A percentile compares a stretch with the other conserved stretches of the same genome.
Evolutionary conservation across 2,113 vertebrate species (phyloP).

Genomic region (Pelecanoides urinatrix): DNA sequence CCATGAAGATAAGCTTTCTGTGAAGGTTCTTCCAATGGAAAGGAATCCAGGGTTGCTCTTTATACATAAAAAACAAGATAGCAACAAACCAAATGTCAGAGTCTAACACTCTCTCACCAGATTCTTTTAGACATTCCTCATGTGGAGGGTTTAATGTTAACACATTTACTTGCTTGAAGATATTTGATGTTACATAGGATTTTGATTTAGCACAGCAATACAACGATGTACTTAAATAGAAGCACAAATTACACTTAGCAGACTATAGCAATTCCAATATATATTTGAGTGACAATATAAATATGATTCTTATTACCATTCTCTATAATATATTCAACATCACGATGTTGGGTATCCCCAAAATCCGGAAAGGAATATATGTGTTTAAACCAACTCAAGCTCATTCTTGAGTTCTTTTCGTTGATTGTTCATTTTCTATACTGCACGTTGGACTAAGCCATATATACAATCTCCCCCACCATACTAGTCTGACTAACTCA

Average conservation of each 20-base stretch:
- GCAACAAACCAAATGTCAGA: background rate
- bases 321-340: background rate
- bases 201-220: background rate
- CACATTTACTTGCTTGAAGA: background rate
- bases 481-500: background rate
- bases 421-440: background rate
- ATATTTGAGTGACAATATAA: background rate
- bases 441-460: background rate
- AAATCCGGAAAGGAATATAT: background rate
- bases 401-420: background rate
- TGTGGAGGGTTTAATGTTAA: accelerated
- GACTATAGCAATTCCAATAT: background rate
- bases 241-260: background rate
- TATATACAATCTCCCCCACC: accelerated
- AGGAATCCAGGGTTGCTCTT: background rate
- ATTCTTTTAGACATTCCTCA: background rate
- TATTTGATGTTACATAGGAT: background rate
- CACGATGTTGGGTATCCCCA: accelerated
- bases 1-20: background rate
- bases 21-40: background rate
- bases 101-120: background rate
- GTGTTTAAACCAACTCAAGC: background rate
- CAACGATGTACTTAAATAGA: background rate
- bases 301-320: background rate
- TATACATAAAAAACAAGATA: background rate